Evolutionary conservation across 2,797 vertebrate genomes (phyloP).

Genomic region (Hoplostethus mediterraneus): DNA sequence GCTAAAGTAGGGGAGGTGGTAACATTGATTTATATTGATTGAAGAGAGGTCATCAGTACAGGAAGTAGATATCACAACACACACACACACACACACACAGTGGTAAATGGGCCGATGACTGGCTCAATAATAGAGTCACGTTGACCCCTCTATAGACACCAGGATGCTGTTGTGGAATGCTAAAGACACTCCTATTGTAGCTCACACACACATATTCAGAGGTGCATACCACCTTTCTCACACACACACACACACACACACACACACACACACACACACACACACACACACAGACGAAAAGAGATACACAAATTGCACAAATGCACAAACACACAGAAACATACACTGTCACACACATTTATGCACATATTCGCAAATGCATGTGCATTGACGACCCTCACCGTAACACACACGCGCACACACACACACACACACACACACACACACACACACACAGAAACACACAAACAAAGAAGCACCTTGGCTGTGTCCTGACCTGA

Average conservation of each 20-base stretch:
- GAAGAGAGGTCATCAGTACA: not conserved
- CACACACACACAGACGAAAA: not conserved
- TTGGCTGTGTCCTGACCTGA: slow-evolving; percentile 43
- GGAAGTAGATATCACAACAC: not conserved
- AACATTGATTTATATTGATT: slow-evolving; percentile 7
- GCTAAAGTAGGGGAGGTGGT: not conserved
- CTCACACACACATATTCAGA: slow-evolving; percentile 1
- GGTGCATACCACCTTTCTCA: not conserved
- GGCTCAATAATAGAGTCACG: not conserved
- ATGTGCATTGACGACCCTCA: slow-evolving; percentile 14
- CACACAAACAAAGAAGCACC: slow-evolving; percentile 24
- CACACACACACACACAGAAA: slow-evolving; percentile 6
- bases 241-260: not conserved
- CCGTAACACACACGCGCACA: slow-evolving; percentile 1
- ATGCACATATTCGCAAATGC: slow-evolving; percentile 53
- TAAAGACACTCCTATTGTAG: slow-evolving; percentile 14
- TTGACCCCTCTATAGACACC: slow-evolving; percentile 8
- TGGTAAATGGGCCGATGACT: not conserved
- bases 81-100: not conserved
- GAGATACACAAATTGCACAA: slow-evolving; percentile 20
- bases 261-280: not conserved
- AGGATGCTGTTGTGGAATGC: not conserved
- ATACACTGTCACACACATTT: slow-evolving; percentile 4
- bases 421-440: slow-evolving; percentile 17
- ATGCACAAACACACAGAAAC: slow-evolving; percentile 9